Evolutionary conservation across 2,888 invertebrate species (phyloP).

Genomic region (Myathropa florea): DNA sequence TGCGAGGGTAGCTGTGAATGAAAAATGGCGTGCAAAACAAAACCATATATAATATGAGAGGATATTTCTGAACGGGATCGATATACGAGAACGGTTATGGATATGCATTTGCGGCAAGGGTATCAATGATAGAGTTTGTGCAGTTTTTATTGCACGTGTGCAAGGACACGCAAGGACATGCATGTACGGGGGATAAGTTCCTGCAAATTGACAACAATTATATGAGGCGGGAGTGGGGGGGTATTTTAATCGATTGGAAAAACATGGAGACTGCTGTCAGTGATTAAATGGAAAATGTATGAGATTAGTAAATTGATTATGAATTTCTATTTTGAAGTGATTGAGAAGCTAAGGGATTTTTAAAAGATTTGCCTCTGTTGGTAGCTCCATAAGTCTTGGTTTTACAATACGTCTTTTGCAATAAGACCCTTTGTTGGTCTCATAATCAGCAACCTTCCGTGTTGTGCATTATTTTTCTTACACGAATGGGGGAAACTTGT

Average conservation of each 20-base stretch:
- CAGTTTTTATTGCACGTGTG: neutral
- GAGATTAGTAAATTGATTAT: neutral
- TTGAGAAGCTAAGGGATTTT: no score
- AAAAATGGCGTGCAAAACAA: constrained; percentile 56
- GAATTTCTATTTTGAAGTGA: no score
- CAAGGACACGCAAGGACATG: neutral
- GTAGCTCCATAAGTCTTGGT: no score
- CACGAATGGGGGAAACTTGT: no score
- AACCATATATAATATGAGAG: constrained; percentile 30
- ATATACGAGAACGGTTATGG: constrained; percentile 13
- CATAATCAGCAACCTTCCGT: no score
- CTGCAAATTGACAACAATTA: neutral
- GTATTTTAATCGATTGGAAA: neutral
- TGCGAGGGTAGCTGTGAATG: constrained; percentile 29
- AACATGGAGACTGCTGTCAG: neutral
- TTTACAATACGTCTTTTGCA: no score
- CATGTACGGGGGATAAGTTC: neutral
- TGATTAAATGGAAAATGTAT: neutral
- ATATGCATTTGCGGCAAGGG: neutral
- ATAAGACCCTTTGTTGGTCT: no score
- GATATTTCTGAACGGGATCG: constrained; percentile 35
- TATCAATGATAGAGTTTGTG: neutral
- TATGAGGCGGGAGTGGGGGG: neutral
- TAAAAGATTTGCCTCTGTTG: no score
- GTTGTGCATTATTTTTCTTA: no score